phyloP scores from a whole-genome alignment of 1,140 invertebrate species.

The Drosophila kurseongensis region DNA sequence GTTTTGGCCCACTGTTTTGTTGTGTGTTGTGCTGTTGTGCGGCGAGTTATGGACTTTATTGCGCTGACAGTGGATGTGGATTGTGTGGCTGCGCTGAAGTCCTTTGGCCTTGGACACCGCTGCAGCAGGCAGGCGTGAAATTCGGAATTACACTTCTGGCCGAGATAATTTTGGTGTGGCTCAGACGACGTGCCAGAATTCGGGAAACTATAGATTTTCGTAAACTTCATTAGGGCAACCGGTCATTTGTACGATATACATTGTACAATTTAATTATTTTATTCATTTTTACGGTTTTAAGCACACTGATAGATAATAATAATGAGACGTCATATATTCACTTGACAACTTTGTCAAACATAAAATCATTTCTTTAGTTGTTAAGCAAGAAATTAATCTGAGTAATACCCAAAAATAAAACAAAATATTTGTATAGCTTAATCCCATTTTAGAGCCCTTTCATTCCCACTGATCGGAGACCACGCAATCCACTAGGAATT shows the following conservation, averaged over 20 bases:
- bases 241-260: too few relatives aligned
- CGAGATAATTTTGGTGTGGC: conserved; percentile 31
- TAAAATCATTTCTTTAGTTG: too few relatives aligned
- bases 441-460: neutral
- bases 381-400: too few relatives aligned
- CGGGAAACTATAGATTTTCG: conserved; percentile 9
- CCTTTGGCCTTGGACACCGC: conserved; percentile 22
- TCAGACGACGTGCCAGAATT: neutral
- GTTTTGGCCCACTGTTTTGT: conserved; percentile 17
- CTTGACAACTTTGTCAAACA: too few relatives aligned
- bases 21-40: conserved; percentile 19
- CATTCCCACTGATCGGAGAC: conserved; percentile 5
- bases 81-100: conserved; percentile 25
- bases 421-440: neutral
- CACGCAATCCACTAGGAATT: conserved; percentile 38
- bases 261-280: too few relatives aligned
- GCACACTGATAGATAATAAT: too few relatives aligned
- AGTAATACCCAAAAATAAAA: too few relatives aligned
- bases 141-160: conserved; percentile 44
- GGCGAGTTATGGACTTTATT: conserved; percentile 50
- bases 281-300: too few relatives aligned
- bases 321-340: too few relatives aligned
- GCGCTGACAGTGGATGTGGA: conserved; percentile 51
- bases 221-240: neutral
- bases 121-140: conserved; percentile 44